Evolutionary conservation across 2,797 vertebrate genomes (phyloP).

Genomic region (Macrochelys suwanniensis): DNA sequence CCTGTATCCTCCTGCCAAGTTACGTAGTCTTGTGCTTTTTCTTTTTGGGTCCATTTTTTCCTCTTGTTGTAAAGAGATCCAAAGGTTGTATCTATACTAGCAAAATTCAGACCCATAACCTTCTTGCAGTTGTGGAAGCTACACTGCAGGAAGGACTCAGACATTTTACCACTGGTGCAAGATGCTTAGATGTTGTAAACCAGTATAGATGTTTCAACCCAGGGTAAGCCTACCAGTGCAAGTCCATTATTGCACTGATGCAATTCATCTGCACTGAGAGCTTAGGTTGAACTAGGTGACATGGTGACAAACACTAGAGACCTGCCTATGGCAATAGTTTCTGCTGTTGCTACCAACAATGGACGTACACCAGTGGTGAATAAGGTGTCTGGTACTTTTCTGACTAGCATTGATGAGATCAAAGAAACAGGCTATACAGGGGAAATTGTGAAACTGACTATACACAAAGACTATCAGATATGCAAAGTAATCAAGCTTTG

Average conservation of each 20-base stretch:
- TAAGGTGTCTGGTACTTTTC: background rate
- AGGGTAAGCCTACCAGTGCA: background rate
- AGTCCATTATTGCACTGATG: background rate
- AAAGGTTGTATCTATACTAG: background rate
- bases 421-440: background rate
- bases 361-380: background rate
- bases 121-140: background rate
- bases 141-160: background rate
- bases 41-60: background rate
- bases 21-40: background rate
- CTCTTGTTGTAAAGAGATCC: background rate
- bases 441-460: background rate
- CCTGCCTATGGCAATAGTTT: background rate
- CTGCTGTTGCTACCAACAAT: background rate
- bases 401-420: background rate
- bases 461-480: background rate
- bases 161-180: background rate
- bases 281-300: background rate
- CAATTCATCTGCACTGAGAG: background rate
- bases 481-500: background rate
- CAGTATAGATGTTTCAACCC: background rate
- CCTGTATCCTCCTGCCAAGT: background rate
- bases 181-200: no score
- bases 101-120: background rate
- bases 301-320: background rate